phyloP scores from a whole-genome alignment of 2,888 invertebrate species.

The Drosophila seclusa region DNA sequence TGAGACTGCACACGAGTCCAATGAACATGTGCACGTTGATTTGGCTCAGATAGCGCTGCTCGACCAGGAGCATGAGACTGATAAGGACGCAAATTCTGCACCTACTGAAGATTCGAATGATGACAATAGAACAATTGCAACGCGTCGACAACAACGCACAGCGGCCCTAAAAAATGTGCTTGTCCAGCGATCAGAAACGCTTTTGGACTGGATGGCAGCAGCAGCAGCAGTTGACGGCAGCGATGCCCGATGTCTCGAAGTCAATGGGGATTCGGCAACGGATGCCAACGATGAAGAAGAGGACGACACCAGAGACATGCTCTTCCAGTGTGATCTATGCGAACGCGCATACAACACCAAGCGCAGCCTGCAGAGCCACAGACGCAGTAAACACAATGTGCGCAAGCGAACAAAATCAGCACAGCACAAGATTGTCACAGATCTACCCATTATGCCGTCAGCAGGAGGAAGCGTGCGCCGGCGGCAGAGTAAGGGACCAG shows the following conservation, averaged over 20 bases:
- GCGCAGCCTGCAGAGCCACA: slow-evolving; percentile 74
- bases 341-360: slow-evolving; percentile 73
- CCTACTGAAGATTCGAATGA: background rate
- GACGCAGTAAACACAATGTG: slow-evolving; percentile 61
- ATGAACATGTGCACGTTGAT: slow-evolving; percentile 37
- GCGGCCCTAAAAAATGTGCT: slow-evolving; percentile 44
- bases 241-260: background rate
- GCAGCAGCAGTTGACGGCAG: slow-evolving; percentile 9
- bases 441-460: background rate
- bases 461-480: background rate
- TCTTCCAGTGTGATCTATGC: slow-evolving; percentile 73
- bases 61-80: slow-evolving; percentile 39
- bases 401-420: slow-evolving; percentile 3
- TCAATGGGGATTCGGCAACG: slow-evolving; percentile 16
- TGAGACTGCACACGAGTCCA: slow-evolving; percentile 23
- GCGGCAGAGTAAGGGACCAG: slow-evolving; percentile 38
- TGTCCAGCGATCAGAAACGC: slow-evolving; percentile 14
- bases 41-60: slow-evolving; percentile 47
- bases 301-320: slow-evolving; percentile 61
- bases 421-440: background rate
- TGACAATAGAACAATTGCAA: slow-evolving; percentile 19
- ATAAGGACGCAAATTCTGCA: slow-evolving; percentile 8
- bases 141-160: slow-evolving; percentile 27
- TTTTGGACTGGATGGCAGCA: background rate
- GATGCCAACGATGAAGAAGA: slow-evolving; percentile 46